These are phyloP conservation scores for Hippolais icterina DNA, from an alignment of 2,113 vertebrate species.

Conservation along the genomic window DNA sequence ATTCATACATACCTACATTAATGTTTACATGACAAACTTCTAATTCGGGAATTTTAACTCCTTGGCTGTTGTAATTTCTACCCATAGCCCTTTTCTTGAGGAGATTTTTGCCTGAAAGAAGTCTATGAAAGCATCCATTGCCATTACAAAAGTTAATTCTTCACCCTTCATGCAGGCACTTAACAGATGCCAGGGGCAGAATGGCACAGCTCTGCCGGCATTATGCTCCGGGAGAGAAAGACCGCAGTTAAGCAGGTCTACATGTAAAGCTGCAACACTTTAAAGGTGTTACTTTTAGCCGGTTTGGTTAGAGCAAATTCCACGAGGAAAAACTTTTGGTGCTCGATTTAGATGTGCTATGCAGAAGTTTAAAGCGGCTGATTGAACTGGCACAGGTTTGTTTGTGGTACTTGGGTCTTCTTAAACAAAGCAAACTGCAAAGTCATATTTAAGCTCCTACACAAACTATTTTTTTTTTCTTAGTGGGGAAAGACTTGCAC, in stretches of 20 bases:
- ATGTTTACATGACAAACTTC: not conserved
- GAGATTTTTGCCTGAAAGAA: slow-evolving; percentile 64
- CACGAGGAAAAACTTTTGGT: not conserved
- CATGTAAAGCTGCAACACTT: slow-evolving; percentile 61
- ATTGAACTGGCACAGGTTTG: not conserved
- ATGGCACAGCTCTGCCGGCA: slow-evolving; percentile 63
- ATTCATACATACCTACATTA: slow-evolving; percentile 18
- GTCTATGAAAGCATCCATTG: slow-evolving; percentile 64
- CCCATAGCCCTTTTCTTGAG: slow-evolving; percentile 11
- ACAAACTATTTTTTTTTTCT: not conserved
- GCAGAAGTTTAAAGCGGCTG: not conserved
- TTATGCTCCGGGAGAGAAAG: slow-evolving; percentile 47
- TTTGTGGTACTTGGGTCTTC: not conserved
- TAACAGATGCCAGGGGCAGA: slow-evolving; percentile 74
- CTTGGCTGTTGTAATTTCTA: slow-evolving; percentile 10
- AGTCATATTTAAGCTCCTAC: not conserved
- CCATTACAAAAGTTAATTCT: slow-evolving; percentile 69
- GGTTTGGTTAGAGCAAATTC: not conserved
- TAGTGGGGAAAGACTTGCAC: not conserved
- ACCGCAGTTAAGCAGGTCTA: slow-evolving; percentile 45
- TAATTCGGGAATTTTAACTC: slow-evolving; percentile 2
- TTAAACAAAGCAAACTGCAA: not conserved
- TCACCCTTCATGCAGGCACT: slow-evolving; percentile 68
- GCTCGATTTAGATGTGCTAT: not conserved
- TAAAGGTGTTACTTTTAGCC: slow-evolving; percentile 48